Conservation (phyloP, 2,113 vertebrate genomes). For the Motacilla tschutschensis region DNA sequence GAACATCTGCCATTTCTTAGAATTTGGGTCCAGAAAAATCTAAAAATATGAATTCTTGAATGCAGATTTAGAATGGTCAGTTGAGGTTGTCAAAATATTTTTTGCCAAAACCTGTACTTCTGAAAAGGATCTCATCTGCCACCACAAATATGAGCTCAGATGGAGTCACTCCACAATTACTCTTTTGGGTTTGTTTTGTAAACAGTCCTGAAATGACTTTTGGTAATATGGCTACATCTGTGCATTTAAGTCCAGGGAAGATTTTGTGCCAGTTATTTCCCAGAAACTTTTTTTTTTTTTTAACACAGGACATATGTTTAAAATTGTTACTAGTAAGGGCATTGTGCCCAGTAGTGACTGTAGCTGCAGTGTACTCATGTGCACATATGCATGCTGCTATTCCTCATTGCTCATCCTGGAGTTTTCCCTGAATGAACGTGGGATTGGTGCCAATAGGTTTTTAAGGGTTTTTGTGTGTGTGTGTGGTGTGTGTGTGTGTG, state of each 20-base stretch:
- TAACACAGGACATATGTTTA: background rate
- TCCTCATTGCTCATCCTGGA: background rate
- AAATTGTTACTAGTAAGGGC: background rate
- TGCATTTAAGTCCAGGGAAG: background rate
- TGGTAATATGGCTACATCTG: background rate
- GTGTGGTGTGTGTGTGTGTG: background rate
- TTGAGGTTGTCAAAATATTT: background rate
- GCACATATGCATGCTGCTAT: background rate
- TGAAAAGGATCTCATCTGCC: background rate
- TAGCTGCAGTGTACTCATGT: background rate
- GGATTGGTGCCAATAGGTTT: background rate
- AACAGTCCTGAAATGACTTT: background rate
- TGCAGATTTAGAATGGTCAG: background rate
- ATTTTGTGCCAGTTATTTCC: background rate
- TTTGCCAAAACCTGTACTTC: background rate
- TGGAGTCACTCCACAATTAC: background rate
- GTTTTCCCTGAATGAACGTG: background rate
- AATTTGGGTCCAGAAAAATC: background rate
- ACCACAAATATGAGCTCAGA: background rate
- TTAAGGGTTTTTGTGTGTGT: background rate
- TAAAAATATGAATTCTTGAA: background rate
- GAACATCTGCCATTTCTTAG: background rate
- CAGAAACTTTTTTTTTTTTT: background rate
- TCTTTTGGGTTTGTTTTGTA: background rate
- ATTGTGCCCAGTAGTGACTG: constrained; percentile 1